These are phyloP conservation scores for Scatophagus argus DNA, from an alignment of 2,113 vertebrate genomes.

Conservation along the genomic window DNA sequence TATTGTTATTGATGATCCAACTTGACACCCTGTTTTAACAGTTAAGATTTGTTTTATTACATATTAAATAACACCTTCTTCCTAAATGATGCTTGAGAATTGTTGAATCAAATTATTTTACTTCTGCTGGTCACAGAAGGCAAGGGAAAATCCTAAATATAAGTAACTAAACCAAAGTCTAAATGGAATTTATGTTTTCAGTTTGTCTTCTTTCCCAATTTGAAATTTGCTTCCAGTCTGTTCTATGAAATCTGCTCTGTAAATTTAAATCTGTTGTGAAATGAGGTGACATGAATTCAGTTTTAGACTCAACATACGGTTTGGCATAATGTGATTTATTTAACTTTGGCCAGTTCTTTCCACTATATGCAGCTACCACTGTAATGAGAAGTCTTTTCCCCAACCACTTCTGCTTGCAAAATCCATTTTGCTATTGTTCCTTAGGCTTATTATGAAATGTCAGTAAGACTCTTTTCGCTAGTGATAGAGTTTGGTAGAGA, in stretches of 20 bases:
- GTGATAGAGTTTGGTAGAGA: conserved; percentile 51
- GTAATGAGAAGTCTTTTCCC: conserved; percentile 33
- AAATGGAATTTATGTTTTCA: conserved; percentile 54
- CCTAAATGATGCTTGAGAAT: conserved; percentile 32
- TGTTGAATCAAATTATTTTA: conserved; percentile 48
- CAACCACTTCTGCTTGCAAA: conserved; percentile 60
- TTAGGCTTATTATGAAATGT: conserved; percentile 35
- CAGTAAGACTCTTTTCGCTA: conserved; percentile 42
- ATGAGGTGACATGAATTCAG: conserved; percentile 25
- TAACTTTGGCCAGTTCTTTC: conserved; percentile 66
- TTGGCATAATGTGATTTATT: conserved; percentile 24
- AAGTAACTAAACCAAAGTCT: conserved; percentile 72
- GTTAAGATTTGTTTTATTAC: conserved; percentile 21
- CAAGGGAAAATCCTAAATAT: conserved; percentile 50
- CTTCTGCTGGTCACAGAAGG: conserved; percentile 73
- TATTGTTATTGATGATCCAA: conserved; percentile 27
- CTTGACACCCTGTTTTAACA: conserved; percentile 38
- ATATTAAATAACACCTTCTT: conserved; percentile 35
- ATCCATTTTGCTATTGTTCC: conserved; percentile 33
- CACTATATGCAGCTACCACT: conserved; percentile 57
- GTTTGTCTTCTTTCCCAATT: conserved; percentile 29
- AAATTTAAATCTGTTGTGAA: conserved; percentile 28
- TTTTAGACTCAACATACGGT: conserved; percentile 20
- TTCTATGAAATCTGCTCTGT: conserved; percentile 24
- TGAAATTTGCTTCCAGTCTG: conserved; percentile 25